Percentiles rank a stretch among this genome's conserved stretches.
Conservation (phyloP, 2,797 vertebrate genomes). For the Phataginus tricuspis region DNA sequence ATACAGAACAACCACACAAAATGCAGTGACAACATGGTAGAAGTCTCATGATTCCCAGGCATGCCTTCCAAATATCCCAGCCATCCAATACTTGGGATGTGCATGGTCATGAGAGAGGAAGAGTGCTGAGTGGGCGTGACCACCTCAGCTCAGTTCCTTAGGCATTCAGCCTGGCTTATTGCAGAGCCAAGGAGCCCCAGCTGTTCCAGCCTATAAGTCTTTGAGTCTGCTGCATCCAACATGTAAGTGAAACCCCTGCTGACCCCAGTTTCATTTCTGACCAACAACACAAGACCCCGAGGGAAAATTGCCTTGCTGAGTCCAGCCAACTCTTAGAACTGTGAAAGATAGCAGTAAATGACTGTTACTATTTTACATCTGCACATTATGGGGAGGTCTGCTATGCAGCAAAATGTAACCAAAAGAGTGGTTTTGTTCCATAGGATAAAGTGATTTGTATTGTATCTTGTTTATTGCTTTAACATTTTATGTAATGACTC, state of each 20-base stretch:
- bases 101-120: background rate
- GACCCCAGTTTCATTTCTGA: background rate
- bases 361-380: background rate
- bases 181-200: background rate
- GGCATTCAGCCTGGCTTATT: background rate
- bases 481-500: background rate
- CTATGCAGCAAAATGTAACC: background rate
- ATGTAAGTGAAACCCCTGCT: background rate
- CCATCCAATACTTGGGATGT: background rate
- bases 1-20: background rate
- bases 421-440: background rate
- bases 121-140: background rate
- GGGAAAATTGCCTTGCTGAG: background rate
- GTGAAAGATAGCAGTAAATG: background rate
- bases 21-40: too few relatives aligned
- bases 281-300: too few relatives aligned
- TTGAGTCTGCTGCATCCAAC: background rate
- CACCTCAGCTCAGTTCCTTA: background rate
- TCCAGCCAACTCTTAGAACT: background rate
- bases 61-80: background rate
- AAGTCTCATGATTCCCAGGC: background rate
- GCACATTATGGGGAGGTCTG: background rate
- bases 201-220: background rate
- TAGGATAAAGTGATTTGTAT: background rate
- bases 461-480: background rate